phyloP scores from a whole-genome alignment of 2,113 vertebrate genomes.

The Rhegmatorhina hoffmannsi region DNA sequence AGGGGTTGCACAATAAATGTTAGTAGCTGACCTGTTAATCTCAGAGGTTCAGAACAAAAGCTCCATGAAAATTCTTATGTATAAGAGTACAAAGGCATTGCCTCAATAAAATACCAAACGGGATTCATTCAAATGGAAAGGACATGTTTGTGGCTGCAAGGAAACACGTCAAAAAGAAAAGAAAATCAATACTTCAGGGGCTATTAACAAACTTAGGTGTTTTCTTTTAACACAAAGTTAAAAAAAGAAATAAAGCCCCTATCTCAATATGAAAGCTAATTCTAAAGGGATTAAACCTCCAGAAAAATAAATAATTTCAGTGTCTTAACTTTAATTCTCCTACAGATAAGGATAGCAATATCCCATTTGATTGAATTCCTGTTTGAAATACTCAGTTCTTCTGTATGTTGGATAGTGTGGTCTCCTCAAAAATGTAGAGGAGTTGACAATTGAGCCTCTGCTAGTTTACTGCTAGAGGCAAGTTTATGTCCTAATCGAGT shows the following conservation, averaged over 20 bases:
- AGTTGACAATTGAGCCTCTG: not conserved
- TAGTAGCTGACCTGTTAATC: not conserved
- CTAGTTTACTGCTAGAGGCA: not conserved
- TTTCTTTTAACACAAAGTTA: not conserved
- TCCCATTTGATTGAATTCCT: not conserved
- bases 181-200: not conserved
- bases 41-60: not conserved
- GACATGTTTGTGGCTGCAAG: not conserved
- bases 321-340: not conserved
- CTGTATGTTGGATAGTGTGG: rapidly evolving
- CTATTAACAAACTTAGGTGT: not conserved
- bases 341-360: not conserved
- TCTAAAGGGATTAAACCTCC: not conserved
- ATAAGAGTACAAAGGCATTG: not conserved
- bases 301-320: not conserved
- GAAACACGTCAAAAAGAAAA: not conserved
- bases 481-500: not conserved
- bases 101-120: not conserved
- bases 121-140: not conserved
- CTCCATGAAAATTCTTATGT: not conserved
- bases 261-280: not conserved
- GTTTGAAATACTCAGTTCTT: not conserved
- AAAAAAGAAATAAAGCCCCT: not conserved
- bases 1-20: not conserved
- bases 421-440: not conserved